Evolutionary conservation across 1,140 invertebrate genomes (phyloP), one percentile per base, ranked within the genome.

Genomic region (Phthorimaea operculella): DNA sequence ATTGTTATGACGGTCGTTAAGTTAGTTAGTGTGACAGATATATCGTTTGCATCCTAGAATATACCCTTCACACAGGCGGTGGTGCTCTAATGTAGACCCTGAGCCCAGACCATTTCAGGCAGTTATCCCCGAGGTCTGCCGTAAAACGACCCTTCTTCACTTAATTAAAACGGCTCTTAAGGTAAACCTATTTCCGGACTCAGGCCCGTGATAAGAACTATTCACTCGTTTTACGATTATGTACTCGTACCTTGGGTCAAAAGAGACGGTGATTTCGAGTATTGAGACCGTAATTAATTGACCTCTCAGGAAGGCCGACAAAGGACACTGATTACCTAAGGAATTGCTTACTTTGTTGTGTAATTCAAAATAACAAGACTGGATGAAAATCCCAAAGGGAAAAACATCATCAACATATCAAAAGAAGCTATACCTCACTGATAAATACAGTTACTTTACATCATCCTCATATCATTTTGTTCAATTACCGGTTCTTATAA

Each of bases 81-180:
- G 21, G 21, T 28, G 21, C 21, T 28, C 21, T 4, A 28, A 28
- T 28, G 21, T 28, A 28, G 21, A 28, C 21, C 21, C 21, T 28
- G 21, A 28, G 21, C 21, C 21, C 39, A 42, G 11, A 42, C 39
- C 9, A 42, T 11, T 14, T 42, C 39, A n/a, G 14, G 16, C 44
- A 47, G n/a, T 47, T 47, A 47, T 47, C 16, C 39, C 11, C 9
- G 16, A 47, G 44, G 44, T 47, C 44, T 17, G 48, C 48, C 9
- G 48, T 58, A 55, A 58, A 51, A 17, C 15, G 44, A 54, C 55
- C 57, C 62, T 61, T 59, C 52, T 68, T 62, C 64, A 64, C 60
- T 66, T 72, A 66, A 72, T 72, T 69, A 70, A 70, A 70, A 64
- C 62, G 59, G 56, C 63, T 66, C 63, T 70, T 68, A 61, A 68